A percentile compares a stretch with the other conserved stretches of the same genome.
Evolutionary conservation across 2,888 invertebrate genomes (phyloP).

Genomic region (Xanthia togata): DNA sequence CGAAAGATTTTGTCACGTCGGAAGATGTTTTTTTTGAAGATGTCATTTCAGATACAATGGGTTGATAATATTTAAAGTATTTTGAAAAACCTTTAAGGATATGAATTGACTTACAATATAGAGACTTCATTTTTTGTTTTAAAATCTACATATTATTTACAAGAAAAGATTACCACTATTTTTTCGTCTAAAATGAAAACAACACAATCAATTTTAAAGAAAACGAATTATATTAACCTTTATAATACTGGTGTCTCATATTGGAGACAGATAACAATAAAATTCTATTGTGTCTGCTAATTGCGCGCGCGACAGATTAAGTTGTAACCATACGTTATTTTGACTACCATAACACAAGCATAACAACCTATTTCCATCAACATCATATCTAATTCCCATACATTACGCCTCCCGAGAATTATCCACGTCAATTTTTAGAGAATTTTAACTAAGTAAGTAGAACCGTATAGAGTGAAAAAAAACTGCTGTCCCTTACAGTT

Average conservation of each 20-base stretch:
- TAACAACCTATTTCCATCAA: not conserved
- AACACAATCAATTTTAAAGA: not conserved
- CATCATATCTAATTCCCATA: slow-evolving; percentile 25
- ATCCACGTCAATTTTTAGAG: slow-evolving; percentile 31
- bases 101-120: not conserved
- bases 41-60: not conserved
- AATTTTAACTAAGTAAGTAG: slow-evolving; percentile 43
- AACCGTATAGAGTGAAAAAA: no score
- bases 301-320: no score
- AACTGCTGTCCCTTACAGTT: no score
- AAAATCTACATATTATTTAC: not conserved
- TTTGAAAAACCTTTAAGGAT: not conserved
- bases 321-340: not conserved
- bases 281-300: no score
- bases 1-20: not conserved
- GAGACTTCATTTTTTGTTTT: not conserved
- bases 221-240: not conserved
- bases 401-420: slow-evolving; percentile 25
- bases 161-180: not conserved
- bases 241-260: no score
- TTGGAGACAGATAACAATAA: no score
- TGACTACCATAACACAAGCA: slow-evolving; percentile 6
- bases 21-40: not conserved
- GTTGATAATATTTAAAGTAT: not conserved
- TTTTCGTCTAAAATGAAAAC: not conserved